Evolutionary conservation across 2,888 invertebrate genomes (phyloP).

Genomic region (Strigamia transsilvanica): DNA sequence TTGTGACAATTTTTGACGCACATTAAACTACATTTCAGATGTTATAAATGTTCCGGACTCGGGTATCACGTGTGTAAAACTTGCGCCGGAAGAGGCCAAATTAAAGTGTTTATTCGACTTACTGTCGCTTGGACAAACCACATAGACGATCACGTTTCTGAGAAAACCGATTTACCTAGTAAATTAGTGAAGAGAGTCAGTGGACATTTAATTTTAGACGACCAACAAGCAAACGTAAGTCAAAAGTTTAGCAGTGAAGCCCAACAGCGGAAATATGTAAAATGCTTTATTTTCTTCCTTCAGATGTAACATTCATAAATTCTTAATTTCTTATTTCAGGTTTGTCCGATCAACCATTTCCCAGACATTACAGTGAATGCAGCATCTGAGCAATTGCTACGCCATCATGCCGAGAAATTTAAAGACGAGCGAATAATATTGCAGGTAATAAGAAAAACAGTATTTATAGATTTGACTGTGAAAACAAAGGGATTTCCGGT

Average conservation of each 20-base stretch:
- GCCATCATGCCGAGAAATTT: slow-evolving; percentile 34
- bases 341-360: slow-evolving; percentile 45
- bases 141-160: slow-evolving; percentile 66
- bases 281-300: too few relatives aligned
- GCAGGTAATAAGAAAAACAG: background rate
- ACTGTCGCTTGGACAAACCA: slow-evolving; percentile 67
- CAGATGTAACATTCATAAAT: too few relatives aligned
- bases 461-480: slow-evolving; percentile 14
- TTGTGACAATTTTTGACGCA: background rate
- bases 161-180: slow-evolving; percentile 65
- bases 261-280: background rate
- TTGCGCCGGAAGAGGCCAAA: slow-evolving; percentile 65
- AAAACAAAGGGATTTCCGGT: slow-evolving; percentile 28
- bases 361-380: slow-evolving; percentile 28
- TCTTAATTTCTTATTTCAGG: background rate
- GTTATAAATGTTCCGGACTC: slow-evolving; percentile 18
- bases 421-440: slow-evolving; percentile 28
- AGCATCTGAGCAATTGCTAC: slow-evolving; percentile 34
- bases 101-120: slow-evolving; percentile 66
- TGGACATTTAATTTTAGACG: slow-evolving; percentile 67
- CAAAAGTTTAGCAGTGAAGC: background rate
- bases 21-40: slow-evolving; percentile 6
- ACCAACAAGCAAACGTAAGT: slow-evolving; percentile 60
- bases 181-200: slow-evolving; percentile 65
- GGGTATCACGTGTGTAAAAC: slow-evolving; percentile 56